Percentiles rank a stretch among this genome's conserved stretches.
Conservation (phyloP, 2,113 vertebrate species). For the Pithys albifrons region DNA sequence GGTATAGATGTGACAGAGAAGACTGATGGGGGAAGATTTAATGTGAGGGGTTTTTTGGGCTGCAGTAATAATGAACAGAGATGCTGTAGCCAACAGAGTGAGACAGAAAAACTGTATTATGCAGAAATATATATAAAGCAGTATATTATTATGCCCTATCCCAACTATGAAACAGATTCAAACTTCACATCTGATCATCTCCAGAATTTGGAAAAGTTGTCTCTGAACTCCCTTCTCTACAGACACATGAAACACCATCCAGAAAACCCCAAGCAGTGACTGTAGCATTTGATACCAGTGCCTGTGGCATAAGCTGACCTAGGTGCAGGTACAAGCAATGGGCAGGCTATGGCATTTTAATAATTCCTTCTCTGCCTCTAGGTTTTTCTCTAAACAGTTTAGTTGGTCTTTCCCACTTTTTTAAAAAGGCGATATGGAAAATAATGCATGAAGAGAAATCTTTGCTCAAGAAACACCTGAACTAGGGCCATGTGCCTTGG, state of each 20-base stretch:
- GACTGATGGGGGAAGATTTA: neutral
- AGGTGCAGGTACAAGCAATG: neutral
- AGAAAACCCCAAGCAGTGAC: neutral
- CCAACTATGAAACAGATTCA: neutral
- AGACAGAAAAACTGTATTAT: neutral
- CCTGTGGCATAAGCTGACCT: neutral
- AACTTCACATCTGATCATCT: neutral
- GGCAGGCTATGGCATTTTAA: neutral
- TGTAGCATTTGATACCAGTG: neutral
- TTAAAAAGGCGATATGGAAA: neutral
- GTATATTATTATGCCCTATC: neutral
- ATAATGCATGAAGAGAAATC: neutral
- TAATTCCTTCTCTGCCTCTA: neutral
- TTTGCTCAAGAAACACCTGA: neutral
- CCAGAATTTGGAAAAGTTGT: neutral
- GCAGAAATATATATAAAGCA: neutral
- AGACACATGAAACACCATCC: neutral
- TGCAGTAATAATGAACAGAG: neutral
- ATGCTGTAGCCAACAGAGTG: neutral
- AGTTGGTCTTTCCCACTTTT: neutral
- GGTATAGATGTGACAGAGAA: neutral
- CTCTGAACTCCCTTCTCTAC: neutral
- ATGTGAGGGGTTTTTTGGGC: neutral
- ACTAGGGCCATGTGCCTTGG: fast-evolving
- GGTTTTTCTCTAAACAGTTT: neutral